Conservation (phyloP, 2,113 vertebrate genomes). For the Caracal caracal region DNA sequence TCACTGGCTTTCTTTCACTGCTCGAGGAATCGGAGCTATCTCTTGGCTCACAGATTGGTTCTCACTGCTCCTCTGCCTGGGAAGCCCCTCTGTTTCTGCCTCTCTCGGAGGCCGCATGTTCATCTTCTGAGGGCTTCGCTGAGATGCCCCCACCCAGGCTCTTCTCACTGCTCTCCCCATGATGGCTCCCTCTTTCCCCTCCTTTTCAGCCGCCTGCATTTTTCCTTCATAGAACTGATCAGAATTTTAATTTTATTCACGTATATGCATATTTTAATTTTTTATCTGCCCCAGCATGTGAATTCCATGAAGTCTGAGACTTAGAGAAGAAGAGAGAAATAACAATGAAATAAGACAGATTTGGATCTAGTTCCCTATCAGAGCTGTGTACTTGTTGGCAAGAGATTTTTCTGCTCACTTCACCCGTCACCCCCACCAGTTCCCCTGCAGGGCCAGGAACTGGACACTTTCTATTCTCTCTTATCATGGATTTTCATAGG, state of each 20-base stretch:
- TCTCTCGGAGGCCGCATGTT: background rate
- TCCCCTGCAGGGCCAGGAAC: background rate
- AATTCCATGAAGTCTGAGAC: background rate
- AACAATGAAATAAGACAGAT: background rate
- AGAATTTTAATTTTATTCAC: background rate
- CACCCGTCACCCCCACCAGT: background rate
- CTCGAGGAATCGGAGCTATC: background rate
- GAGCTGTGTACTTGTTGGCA: background rate
- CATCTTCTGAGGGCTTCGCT: background rate
- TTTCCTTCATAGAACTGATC: background rate
- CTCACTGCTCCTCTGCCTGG: too few species aligned
- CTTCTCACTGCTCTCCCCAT: background rate
- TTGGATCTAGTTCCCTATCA: background rate
- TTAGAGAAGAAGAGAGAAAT: background rate
- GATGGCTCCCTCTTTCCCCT: background rate
- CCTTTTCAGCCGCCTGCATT: background rate
- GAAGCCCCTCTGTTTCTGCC: background rate
- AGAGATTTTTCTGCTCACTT: background rate
- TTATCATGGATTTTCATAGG: background rate
- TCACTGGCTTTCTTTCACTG: background rate
- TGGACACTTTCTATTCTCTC: too few species aligned
- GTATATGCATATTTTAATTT: background rate
- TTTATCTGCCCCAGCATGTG: background rate
- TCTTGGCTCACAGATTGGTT: background rate
- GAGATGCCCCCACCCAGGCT: rapidly evolving